These are phyloP conservation scores for Noctua fimbriata DNA, from an alignment of 2,888 invertebrate species.

Conservation along the genomic window DNA sequence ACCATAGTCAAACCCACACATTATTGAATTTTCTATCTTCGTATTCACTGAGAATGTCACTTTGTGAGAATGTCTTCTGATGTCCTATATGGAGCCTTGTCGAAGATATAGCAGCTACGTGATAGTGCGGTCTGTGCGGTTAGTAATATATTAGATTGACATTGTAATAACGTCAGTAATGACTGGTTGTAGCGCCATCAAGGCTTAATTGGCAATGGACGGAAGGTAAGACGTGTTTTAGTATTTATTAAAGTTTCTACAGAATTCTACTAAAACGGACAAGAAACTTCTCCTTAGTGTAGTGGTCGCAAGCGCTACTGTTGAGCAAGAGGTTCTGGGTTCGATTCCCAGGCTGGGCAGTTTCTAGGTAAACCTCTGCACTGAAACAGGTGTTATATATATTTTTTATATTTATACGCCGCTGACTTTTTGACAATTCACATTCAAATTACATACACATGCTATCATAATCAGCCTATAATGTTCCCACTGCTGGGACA, in stretches of 20 bases:
- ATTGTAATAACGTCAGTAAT: conserved; percentile 46
- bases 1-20: background rate
- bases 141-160: conserved; percentile 41
- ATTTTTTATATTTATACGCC: background rate
- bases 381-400: background rate
- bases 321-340: background rate
- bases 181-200: conserved; percentile 27
- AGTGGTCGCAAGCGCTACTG: background rate
- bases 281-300: background rate
- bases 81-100: background rate
- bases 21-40: background rate
- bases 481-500: too few species aligned
- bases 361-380: background rate
- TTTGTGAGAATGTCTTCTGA: too few species aligned
- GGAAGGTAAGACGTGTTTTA: conserved; percentile 1
- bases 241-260: conserved; percentile 34
- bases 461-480: too few species aligned
- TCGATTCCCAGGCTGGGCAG: background rate
- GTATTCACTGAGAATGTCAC: background rate
- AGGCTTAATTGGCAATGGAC: conserved; percentile 36
- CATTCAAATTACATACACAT: background rate
- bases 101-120: background rate
- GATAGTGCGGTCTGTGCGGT: background rate
- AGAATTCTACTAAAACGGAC: background rate
- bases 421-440: background rate